Base-by-base conservation (phyloP, 2,797 vertebrate genomes). In the Spheniscus humboldti region DNA sequence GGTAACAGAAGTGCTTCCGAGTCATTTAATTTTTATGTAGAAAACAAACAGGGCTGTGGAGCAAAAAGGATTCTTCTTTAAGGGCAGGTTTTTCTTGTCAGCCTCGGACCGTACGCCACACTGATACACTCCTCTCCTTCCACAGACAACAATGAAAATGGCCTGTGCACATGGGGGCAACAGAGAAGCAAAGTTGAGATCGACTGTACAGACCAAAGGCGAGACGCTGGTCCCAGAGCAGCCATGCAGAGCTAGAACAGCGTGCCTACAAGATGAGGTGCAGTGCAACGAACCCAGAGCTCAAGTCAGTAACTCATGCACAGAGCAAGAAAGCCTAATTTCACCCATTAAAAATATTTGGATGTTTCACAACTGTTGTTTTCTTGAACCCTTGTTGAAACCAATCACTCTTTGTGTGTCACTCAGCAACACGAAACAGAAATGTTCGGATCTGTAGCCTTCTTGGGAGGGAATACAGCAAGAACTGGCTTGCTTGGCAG, bases 1-100 rank as follows among this genome's bases (percentile, higher is more conserved):
- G 37, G 48, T 66, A 82, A 86, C 19, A 77, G 90, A 89, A 96
- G 90, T 92, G 78, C 89, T 96, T 93, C 60, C 3, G 56, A 77
- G 28, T 35, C 5, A 53, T 76, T 81, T 76, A 24, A 27, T 90
- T 48, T 50, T 56, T 22, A 31, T 10, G 7, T 22, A 64, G 77
- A 75, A 87, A 82, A 62, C 0, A 0, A 84, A 30, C 15, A 43
- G 43, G 56, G 59, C 71, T 67, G 33, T 39, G 83, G 60, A 85
- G 39, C 33, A 86, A 57, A 23, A 89, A 71, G n/a, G 33, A 59
- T 56, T 68, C 43, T 77, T 74, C 75, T 92, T 78, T 30, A 82
- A 60, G 50, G 28, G 45, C 39, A 92, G 55, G 19, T n/a, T 82
- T 76, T 78, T 45, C 63, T 45, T 48, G 77, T 71, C 37, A 31